Percentiles rank a stretch among this genome's conserved stretches.
phyloP scores from a whole-genome alignment of 1,140 invertebrate genomes.

The Riptortus pedestris region DNA sequence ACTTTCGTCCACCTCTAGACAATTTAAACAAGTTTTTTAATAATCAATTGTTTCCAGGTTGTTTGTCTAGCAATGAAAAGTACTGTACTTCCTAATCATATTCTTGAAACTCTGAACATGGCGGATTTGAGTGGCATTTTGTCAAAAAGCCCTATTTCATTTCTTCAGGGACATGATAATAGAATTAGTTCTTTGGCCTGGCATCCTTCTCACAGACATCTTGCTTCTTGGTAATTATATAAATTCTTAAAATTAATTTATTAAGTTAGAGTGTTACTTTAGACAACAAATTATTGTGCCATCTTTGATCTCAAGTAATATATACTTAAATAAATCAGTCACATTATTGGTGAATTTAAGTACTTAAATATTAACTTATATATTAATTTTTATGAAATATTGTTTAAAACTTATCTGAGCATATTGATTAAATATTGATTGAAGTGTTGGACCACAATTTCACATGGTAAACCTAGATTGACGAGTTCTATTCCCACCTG shows the following conservation, averaged over 20 bases:
- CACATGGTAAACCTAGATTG: too few species aligned
- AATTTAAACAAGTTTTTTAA: too few species aligned
- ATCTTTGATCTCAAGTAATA: too few species aligned
- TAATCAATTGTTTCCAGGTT: constrained; percentile 18
- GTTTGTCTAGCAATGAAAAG: constrained; percentile 28
- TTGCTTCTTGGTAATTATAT: constrained; percentile 40
- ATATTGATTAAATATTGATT: too few species aligned
- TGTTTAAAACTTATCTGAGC: too few species aligned
- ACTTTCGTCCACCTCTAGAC: too few species aligned
- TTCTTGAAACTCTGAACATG: constrained; percentile 37
- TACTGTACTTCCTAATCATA: constrained; percentile 28
- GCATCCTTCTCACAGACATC: constrained; percentile 37
- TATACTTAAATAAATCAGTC: too few species aligned
- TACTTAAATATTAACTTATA: too few species aligned
- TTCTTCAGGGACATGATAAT: constrained; percentile 48
- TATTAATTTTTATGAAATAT: too few species aligned
- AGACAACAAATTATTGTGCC: background rate
- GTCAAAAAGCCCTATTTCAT: constrained; percentile 36
- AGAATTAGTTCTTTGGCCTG: constrained; percentile 40
- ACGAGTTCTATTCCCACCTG: too few species aligned
- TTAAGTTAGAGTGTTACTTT: background rate
- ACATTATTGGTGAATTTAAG: too few species aligned
- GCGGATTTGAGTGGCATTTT: constrained; percentile 42
- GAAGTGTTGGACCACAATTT: too few species aligned
- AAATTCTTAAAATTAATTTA: background rate